Evolutionary conservation across 2,888 invertebrate genomes (phyloP).

Genomic region (Papilio protenor): DNA sequence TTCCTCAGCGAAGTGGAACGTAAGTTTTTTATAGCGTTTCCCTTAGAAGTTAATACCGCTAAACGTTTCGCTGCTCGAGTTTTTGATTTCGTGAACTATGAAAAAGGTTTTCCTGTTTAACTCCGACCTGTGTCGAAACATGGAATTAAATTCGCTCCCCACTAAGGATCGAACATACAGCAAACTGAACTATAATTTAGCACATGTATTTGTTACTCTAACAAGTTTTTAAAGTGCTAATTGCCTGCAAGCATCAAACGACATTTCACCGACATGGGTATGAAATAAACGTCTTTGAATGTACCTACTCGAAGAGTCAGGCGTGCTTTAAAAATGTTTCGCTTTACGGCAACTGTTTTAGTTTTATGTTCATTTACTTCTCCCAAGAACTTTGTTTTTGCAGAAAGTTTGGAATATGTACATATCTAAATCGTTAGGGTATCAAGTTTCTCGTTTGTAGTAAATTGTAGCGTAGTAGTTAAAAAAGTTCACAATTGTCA

Average conservation of each 20-base stretch:
- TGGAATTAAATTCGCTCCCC: constrained; percentile 28
- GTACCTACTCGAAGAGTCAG: neutral
- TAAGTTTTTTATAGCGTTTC: constrained; percentile 33
- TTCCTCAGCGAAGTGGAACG: constrained; percentile 30
- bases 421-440: neutral
- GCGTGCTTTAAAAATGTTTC: constrained; percentile 26
- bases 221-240: neutral
- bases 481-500: no score
- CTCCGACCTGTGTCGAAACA: constrained; percentile 61
- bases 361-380: constrained; percentile 15
- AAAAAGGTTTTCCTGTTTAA: constrained; percentile 57
- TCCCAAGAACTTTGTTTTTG: constrained; percentile 11
- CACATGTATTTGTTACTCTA: no score
- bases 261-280: neutral
- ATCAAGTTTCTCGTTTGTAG: neutral
- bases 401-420: neutral
- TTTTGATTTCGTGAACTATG: constrained; percentile 64
- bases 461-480: neutral
- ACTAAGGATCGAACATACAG: neutral
- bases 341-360: constrained; percentile 21
- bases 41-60: constrained; percentile 34
- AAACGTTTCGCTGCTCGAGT: constrained; percentile 38
- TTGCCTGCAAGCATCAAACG: neutral
- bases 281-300: neutral
- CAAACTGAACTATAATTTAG: neutral